Conservation (phyloP, 2,113 vertebrate genomes). For the Noturus placidus region DNA sequence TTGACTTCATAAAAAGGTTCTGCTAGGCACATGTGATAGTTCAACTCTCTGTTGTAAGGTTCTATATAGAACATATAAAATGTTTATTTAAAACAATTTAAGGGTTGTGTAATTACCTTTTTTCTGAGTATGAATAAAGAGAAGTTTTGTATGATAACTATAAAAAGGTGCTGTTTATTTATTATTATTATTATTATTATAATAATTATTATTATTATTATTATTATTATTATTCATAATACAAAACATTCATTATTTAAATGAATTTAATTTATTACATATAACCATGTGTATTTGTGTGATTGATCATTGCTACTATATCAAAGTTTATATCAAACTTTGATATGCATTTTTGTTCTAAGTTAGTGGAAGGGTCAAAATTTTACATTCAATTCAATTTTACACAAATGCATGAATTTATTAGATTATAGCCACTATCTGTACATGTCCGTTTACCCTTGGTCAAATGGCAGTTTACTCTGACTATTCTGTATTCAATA, state of each 20-base stretch:
- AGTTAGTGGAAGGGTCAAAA: background rate
- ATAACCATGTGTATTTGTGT: background rate
- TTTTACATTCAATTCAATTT: background rate
- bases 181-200: constrained; percentile 4
- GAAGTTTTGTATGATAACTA: constrained; percentile 18
- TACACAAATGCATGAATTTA: constrained; percentile 15
- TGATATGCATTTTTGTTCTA: background rate
- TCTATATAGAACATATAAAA: background rate
- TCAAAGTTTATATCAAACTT: background rate
- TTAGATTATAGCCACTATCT: constrained; percentile 1
- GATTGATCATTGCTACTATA: background rate
- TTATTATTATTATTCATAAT: constrained; percentile 1
- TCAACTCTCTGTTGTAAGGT: background rate
- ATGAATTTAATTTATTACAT: background rate
- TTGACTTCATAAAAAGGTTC: background rate
- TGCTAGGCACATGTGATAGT: background rate
- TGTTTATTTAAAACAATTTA: background rate
- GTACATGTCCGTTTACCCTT: constrained; percentile 1
- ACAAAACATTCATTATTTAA: constrained; percentile 9
- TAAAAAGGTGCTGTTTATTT: constrained; percentile 19
- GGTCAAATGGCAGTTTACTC: background rate
- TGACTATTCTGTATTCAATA: constrained; percentile 24
- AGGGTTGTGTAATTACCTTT: background rate
- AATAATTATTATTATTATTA: background rate
- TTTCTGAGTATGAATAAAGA: background rate